Evolutionary conservation across 2,797 vertebrate genomes (phyloP).

Genomic region (Falco concolor): DNA sequence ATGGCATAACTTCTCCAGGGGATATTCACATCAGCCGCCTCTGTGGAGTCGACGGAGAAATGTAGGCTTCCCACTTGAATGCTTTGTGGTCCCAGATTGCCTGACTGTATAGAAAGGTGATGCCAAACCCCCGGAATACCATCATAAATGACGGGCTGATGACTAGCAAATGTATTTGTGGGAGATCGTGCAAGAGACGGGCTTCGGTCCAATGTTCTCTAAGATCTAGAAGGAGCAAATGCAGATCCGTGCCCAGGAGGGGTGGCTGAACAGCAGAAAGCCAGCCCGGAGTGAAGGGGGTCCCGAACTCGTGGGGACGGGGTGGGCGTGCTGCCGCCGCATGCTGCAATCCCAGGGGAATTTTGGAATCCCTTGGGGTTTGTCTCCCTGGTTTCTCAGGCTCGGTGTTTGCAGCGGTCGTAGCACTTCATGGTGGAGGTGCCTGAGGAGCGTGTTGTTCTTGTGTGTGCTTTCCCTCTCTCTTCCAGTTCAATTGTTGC

Average conservation of each 20-base stretch:
- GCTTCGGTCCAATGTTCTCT: not conserved
- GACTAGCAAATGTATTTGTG: not conserved
- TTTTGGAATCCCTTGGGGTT: no score
- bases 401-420: accelerated
- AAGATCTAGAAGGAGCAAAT: not conserved
- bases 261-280: not conserved
- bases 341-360: accelerated
- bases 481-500: constrained; percentile 89
- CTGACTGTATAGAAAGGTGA: not conserved
- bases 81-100: not conserved
- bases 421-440: accelerated
- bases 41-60: accelerated
- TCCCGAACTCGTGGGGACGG: not conserved
- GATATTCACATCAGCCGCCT: not conserved
- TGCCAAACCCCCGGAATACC: not conserved
- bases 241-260: not conserved
- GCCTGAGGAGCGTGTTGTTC: not conserved
- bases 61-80: not conserved
- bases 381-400: not conserved
- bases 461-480: not conserved
- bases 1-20: not conserved
- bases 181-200: not conserved
- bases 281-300: accelerated
- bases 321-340: not conserved
- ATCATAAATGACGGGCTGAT: not conserved